phyloP scores from a whole-genome alignment of 2,113 vertebrate genomes.

The Ptyas mucosa region DNA sequence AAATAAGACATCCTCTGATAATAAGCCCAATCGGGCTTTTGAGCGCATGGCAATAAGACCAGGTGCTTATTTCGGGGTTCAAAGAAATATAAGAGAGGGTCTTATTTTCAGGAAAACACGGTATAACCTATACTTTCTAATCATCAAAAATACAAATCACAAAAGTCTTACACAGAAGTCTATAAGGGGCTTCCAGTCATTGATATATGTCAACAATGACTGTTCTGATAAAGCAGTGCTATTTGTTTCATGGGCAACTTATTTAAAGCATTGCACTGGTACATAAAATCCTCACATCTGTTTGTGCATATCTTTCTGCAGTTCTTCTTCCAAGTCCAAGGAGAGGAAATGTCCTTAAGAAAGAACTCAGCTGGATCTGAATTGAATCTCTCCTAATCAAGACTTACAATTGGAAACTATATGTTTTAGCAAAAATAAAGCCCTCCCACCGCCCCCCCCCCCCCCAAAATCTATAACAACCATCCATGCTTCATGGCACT shows the following conservation, averaged over 20 bases:
- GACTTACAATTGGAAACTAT: not conserved
- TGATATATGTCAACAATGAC: not conserved
- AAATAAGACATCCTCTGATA: no score
- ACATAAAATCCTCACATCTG: not conserved
- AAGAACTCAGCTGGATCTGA: not conserved
- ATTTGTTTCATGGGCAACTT: not conserved
- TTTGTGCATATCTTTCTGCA: not conserved
- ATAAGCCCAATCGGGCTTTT: no score
- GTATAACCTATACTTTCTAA: not conserved
- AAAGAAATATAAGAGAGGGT: no score
- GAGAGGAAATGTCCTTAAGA: not conserved
- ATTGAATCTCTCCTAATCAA: not conserved
- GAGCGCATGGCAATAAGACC: no score
- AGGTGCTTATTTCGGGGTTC: no score
- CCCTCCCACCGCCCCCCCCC: fast-evolving
- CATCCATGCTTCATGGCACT: not conserved
- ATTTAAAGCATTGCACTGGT: not conserved
- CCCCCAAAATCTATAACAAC: not conserved
- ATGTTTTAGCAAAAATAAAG: not conserved
- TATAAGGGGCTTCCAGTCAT: not conserved
- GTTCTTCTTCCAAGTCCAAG: not conserved
- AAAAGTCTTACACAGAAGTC: not conserved
- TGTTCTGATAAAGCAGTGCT: not conserved
- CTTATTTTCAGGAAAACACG: no score
- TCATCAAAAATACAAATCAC: not conserved